phyloP scores from a whole-genome alignment of 2,113 vertebrate genomes.

The Perca flavescens region DNA sequence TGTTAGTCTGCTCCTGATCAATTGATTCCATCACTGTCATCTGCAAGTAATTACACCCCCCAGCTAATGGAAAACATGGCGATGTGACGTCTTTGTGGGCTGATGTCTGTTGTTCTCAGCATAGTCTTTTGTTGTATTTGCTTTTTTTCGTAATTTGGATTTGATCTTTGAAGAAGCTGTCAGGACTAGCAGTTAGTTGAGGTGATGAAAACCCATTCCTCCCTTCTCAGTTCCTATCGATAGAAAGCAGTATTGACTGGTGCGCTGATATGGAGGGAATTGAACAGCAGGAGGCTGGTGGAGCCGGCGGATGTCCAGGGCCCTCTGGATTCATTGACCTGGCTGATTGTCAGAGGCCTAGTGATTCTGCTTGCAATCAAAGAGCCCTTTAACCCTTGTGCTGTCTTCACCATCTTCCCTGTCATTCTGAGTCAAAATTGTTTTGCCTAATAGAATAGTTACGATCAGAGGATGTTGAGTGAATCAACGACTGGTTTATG shows the following conservation, averaged over 20 bases:
- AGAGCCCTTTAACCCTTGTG: constrained; percentile 49
- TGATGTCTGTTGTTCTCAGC: background rate
- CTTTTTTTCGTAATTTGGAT: constrained; percentile 3
- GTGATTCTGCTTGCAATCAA: constrained; percentile 69
- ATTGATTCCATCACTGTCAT: constrained; percentile 27
- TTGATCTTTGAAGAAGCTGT: constrained; percentile 39
- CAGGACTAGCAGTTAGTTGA: constrained; percentile 47
- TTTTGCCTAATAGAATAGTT: too few relatives aligned
- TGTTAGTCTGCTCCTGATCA: constrained; percentile 52
- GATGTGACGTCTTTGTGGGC: background rate
- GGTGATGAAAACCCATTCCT: constrained; percentile 55
- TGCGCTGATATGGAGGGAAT: constrained; percentile 58
- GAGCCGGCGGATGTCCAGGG: constrained; percentile 51
- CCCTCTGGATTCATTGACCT: constrained; percentile 58
- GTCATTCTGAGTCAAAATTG: too few relatives aligned
- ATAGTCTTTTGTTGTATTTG: background rate
- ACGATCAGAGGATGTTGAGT: too few relatives aligned
- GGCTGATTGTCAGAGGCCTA: constrained; percentile 60
- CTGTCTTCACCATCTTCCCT: too few relatives aligned
- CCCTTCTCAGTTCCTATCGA: constrained; percentile 55
- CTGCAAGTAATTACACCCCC: constrained; percentile 29
- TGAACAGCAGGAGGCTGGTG: constrained; percentile 52
- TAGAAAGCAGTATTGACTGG: constrained; percentile 64
- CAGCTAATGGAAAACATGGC: constrained; percentile 9
- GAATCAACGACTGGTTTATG: too few relatives aligned